These are phyloP conservation scores for Gnatocerus cornutus DNA, from an alignment of 2,888 invertebrate species.

Conservation along the genomic window DNA sequence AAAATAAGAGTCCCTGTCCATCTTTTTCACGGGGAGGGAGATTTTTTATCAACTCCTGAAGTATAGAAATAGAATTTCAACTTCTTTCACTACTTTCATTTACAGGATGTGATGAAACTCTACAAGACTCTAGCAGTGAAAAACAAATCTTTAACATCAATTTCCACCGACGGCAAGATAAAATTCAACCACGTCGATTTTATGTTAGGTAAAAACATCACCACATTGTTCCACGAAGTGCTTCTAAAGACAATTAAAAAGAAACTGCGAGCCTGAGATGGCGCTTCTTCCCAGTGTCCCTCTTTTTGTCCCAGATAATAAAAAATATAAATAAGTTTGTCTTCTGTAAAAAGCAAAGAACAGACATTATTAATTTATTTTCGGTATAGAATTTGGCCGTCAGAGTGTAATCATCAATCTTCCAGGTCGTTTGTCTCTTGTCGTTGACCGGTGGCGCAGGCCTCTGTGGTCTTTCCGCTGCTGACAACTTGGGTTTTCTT, in stretches of 20 bases:
- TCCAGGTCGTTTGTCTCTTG: conserved; percentile 68
- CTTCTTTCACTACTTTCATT: not conserved
- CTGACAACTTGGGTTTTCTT: conserved; percentile 50
- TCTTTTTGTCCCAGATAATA: conserved; percentile 11
- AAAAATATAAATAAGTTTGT: conserved; percentile 36
- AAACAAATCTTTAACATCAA: conserved; percentile 26
- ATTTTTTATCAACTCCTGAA: conserved; percentile 10
- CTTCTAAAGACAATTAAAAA: conserved; percentile 23
- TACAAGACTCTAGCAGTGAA: conserved; percentile 26
- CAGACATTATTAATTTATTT: conserved; percentile 68
- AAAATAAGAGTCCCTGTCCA: conserved; percentile 47
- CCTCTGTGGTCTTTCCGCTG: conserved; percentile 53
- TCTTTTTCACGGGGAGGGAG: conserved; percentile 46
- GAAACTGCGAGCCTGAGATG: not conserved
- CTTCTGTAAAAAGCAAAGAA: conserved; percentile 49
- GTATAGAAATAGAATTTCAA: conserved; percentile 17
- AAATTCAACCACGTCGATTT: conserved; percentile 35
- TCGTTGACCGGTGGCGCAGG: conserved; percentile 59
- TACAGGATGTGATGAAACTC: conserved; percentile 41
- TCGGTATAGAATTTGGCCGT: conserved; percentile 66
- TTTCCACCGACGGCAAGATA: conserved; percentile 18
- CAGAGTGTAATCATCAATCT: conserved; percentile 69
- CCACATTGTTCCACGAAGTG: conserved; percentile 15
- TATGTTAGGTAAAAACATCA: conserved; percentile 23
- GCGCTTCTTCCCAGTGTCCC: not conserved